A percentile compares a stretch with the other conserved stretches of the same genome.
phyloP scores from a whole-genome alignment of 2,888 invertebrate genomes.

The Phrixothrix hirtus region DNA sequence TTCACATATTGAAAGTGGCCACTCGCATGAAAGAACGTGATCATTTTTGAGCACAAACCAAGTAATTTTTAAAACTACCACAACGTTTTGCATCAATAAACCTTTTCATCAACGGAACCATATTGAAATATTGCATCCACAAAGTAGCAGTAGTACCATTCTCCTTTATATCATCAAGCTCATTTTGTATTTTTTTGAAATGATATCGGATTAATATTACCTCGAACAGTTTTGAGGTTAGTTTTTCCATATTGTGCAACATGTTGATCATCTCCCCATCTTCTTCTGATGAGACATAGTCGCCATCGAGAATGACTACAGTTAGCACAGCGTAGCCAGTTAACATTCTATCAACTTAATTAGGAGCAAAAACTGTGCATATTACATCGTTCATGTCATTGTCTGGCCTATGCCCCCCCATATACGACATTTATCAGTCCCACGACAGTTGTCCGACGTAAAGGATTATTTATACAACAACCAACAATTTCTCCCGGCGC shows the following conservation, averaged over 20 bases:
- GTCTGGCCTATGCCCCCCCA: conserved; percentile 33
- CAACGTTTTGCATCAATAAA: conserved; percentile 17
- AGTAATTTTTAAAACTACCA: conserved; percentile 23
- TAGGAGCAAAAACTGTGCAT: conserved; percentile 28
- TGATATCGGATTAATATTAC: too few species aligned
- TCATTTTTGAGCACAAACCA: conserved; percentile 23
- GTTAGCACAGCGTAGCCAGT: conserved; percentile 26
- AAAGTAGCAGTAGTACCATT: conserved; percentile 21
- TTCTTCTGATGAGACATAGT: conserved; percentile 14
- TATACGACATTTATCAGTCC: conserved; percentile 27
- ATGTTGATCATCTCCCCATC: not conserved
- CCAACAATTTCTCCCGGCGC: conserved; percentile 31
- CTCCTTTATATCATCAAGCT: conserved; percentile 18
- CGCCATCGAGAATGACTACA: conserved; percentile 20
- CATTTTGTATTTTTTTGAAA: conserved; percentile 28
- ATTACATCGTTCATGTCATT: conserved; percentile 35
- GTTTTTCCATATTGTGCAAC: conserved; percentile 1
- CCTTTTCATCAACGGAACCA: conserved; percentile 21
- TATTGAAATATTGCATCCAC: conserved; percentile 21
- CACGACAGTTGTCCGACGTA: conserved; percentile 8
- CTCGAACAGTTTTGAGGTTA: not conserved
- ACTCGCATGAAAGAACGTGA: conserved; percentile 23
- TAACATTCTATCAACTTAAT: conserved; percentile 33
- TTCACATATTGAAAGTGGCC: conserved; percentile 25
- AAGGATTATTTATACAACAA: too few species aligned